Evolutionary conservation across 2,113 vertebrate species (phyloP), one percentile per base, ranked within the genome.

Genomic region (Cnemophilus loriae): DNA sequence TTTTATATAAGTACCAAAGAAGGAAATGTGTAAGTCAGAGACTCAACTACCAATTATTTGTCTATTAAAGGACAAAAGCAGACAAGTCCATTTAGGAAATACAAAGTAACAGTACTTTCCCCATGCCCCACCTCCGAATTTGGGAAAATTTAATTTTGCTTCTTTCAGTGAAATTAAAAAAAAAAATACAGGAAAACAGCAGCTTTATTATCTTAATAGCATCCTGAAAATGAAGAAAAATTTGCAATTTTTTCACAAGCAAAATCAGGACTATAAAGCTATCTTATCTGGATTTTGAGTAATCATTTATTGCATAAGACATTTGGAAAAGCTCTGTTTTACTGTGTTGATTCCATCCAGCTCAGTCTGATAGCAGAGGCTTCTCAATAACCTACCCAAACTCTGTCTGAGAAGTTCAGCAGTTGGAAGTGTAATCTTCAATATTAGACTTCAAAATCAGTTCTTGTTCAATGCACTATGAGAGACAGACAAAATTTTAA

Each of bases 1-100:
- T 14, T 89, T 96, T 69, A 81, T 81, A 90, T 78, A 95, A 96
- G 92, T 70, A 90, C 16, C 93, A 49, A 96, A 78, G 71, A 95
- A 94, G 89, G 61, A 96, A 97, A 86, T 87, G 60, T 49, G 59
- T 84, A 92, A 63, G 73, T 89, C 65, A 93, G 68, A 90, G 59
- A 92, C 53, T 93, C 67, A 96, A 80, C 73, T 92, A 74, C 89
- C 55, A 96, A 70, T 93, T 94, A 95, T 74, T 70, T 95, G 26
- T 89, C 75, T 94, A 57, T 44, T 96, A 37, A 60, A 32, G 44
- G 84, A 91, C 52, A 50, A 81, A 84, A 75, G 5, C 32, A 77
- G 69, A 6, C 7, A 86, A 94, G 52, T 46, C 7, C 14, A 47
- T 63, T 27, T 87, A 79, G 37, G 13, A 9, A 75, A 69, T 42